These are phyloP conservation scores for Abramis brama DNA, from an alignment of 2,113 vertebrate genomes.

Conservation along the genomic window DNA sequence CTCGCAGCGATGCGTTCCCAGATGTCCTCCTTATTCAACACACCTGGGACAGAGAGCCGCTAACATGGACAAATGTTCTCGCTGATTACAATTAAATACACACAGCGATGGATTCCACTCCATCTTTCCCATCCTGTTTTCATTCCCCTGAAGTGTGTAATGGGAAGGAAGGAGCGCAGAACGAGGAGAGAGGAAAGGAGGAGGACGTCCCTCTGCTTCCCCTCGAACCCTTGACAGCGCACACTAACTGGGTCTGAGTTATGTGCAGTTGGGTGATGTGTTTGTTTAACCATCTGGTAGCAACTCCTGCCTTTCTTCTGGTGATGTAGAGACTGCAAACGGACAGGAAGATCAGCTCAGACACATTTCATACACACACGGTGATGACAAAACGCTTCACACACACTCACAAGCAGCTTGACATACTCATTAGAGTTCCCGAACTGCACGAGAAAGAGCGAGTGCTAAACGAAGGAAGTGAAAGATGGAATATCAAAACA, in stretches of 20 bases:
- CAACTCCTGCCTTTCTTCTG: constrained; percentile 72
- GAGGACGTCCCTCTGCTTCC: constrained; percentile 62
- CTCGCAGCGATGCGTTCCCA: constrained; percentile 60
- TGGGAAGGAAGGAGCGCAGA: constrained; percentile 19
- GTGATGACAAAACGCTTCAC: constrained; percentile 47
- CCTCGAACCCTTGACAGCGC: constrained; percentile 78
- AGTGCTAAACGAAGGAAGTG: constrained; percentile 24
- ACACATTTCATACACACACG: constrained; percentile 45
- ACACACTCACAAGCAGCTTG: constrained; percentile 37
- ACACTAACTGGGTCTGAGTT: constrained; percentile 84
- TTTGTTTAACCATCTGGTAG: constrained; percentile 85
- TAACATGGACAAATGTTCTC: constrained; percentile 71
- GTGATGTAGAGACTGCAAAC: constrained; percentile 78
- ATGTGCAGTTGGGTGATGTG: constrained; percentile 82
- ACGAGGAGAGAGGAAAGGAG: constrained; percentile 39
- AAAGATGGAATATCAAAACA: constrained; percentile 42
- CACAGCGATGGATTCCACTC: constrained; percentile 51
- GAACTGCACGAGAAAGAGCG: background rate
- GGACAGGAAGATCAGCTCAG: constrained; percentile 71
- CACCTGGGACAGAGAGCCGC: constrained; percentile 60
- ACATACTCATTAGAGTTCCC: constrained; percentile 33
- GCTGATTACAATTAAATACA: constrained; percentile 80
- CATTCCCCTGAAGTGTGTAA: constrained; percentile 45
- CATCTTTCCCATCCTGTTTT: constrained; percentile 41
- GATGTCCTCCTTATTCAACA: constrained; percentile 64